Conservation (phyloP, 2,888 invertebrate species). For the Noctua pronuba region DNA sequence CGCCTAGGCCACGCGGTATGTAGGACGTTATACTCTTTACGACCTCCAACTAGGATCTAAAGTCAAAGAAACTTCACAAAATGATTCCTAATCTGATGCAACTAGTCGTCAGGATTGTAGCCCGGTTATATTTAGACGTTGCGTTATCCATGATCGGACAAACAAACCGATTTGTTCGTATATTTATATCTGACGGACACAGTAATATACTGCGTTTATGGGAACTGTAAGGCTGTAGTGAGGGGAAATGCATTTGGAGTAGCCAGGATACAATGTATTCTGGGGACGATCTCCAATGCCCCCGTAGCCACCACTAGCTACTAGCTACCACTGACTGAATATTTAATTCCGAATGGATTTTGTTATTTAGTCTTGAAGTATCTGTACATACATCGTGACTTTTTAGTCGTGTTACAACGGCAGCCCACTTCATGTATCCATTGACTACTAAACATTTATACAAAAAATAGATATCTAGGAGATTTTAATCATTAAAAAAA, state of each 20-base stretch:
- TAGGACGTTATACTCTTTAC: conserved; percentile 12
- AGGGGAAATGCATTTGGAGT: conserved; percentile 38
- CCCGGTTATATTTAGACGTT: conserved; percentile 76
- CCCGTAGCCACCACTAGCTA: too few species aligned
- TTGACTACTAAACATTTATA: too few species aligned
- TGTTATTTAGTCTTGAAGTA: not conserved
- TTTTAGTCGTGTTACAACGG: too few species aligned
- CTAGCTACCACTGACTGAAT: not conserved
- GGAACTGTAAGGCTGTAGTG: conserved; percentile 59
- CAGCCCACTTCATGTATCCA: too few species aligned
- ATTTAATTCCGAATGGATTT: not conserved
- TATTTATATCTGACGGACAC: conserved; percentile 75
- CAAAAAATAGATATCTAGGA: too few species aligned
- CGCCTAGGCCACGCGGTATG: not conserved
- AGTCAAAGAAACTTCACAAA: conserved; percentile 36
- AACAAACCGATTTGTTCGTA: conserved; percentile 81
- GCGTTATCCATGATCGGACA: conserved; percentile 78
- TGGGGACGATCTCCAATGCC: not conserved
- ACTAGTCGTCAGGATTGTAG: conserved; percentile 58
- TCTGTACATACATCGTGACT: too few species aligned
- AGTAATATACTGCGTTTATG: conserved; percentile 78
- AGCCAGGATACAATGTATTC: not conserved
- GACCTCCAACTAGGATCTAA: conserved; percentile 9
- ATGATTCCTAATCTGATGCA: conserved; percentile 37
- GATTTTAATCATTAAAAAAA: too few species aligned